Conservation (phyloP, 2,888 invertebrate species). For the Reticulitermes lucifugus region DNA sequence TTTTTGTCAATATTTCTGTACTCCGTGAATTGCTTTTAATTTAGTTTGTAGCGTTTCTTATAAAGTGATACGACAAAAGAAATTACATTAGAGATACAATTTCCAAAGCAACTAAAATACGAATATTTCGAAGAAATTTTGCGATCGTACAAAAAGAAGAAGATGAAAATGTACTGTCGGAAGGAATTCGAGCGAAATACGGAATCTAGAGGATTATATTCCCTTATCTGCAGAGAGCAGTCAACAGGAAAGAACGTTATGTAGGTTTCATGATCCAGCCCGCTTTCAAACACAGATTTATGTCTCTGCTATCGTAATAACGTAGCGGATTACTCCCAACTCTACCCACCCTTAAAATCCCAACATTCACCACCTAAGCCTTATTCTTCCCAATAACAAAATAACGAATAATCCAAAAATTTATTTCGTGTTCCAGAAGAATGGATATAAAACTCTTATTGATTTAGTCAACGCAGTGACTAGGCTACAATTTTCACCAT, state of each 20-base stretch:
- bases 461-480: too few species aligned
- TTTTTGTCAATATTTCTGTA: too few species aligned
- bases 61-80: neutral
- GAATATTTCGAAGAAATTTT: neutral
- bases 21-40: too few species aligned
- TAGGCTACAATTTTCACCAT: too few species aligned
- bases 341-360: neutral
- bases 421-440: too few species aligned
- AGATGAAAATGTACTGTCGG: neutral
- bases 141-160: neutral
- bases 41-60: too few species aligned
- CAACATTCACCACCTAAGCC: neutral
- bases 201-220: constrained; percentile 26
- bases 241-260: constrained; percentile 42
- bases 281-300: constrained; percentile 59
- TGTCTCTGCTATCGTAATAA: constrained; percentile 58
- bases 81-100: neutral
- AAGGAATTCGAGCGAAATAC: constrained; percentile 23
- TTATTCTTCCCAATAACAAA: too few species aligned
- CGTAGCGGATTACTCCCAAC: constrained; percentile 19
- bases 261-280: constrained; percentile 48
- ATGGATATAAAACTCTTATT: too few species aligned
- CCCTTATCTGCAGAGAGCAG: constrained; percentile 39
- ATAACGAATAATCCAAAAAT: too few species aligned
- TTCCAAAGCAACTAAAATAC: neutral